Conservation (phyloP, 1,140 invertebrate species). For the Uloborus diversus region DNA sequence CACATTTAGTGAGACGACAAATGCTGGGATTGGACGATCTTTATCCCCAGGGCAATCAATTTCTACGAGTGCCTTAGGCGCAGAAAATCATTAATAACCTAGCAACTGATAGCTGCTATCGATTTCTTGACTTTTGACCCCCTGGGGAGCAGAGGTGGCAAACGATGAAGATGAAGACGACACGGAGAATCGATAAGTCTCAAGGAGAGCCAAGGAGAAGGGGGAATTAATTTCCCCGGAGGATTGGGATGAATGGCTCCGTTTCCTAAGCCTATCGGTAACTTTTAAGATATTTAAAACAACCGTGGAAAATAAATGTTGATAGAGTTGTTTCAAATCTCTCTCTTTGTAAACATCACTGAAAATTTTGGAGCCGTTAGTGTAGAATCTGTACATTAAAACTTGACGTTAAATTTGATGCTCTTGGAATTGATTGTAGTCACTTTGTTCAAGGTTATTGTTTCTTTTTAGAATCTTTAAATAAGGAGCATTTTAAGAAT, state of each 20-base stretch:
- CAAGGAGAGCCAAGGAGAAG: not conserved
- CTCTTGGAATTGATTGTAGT: not conserved
- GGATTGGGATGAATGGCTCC: not conserved
- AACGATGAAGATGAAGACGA: constrained; percentile 42
- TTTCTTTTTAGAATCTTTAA: too few relatives aligned
- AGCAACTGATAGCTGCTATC: constrained; percentile 23
- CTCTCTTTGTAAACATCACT: not conserved
- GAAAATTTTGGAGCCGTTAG: not conserved
- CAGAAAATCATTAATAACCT: constrained; percentile 41
- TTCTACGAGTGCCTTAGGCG: not conserved
- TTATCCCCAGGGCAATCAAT: not conserved
- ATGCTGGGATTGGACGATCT: not conserved
- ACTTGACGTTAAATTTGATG: not conserved
- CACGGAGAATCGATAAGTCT: constrained; percentile 16
- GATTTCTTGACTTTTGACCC: constrained; percentile 35
- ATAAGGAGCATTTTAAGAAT: too few relatives aligned
- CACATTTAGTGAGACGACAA: not conserved
- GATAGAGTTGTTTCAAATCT: not conserved
- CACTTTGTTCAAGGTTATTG: too few relatives aligned
- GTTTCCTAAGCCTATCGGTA: not conserved
- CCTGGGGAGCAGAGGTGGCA: not conserved
- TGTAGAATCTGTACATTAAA: not conserved
- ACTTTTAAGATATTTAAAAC: not conserved
- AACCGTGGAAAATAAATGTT: not conserved
- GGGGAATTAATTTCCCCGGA: constrained; percentile 26